phyloP scores from a whole-genome alignment of 2,888 invertebrate genomes.

The Drosophila atripex region DNA sequence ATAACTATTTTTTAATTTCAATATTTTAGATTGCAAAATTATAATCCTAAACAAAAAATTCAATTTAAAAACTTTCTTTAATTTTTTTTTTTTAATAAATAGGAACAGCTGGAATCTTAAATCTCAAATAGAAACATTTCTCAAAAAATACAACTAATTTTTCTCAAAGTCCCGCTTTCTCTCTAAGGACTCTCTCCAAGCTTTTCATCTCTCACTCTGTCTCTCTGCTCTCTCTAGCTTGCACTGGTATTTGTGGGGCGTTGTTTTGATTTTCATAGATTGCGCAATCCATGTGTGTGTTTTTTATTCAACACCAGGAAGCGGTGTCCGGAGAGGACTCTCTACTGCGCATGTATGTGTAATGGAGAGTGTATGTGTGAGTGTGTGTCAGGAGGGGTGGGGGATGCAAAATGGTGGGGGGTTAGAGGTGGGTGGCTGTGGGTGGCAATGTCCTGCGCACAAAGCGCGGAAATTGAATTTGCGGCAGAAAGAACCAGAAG shows the following conservation, averaged over 20 bases:
- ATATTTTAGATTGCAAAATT: too few relatives aligned
- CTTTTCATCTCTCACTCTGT: conserved; percentile 11
- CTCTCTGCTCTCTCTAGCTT: conserved; percentile 4
- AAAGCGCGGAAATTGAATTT: conserved; percentile 79
- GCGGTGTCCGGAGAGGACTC: conserved; percentile 13
- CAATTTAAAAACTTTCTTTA: too few relatives aligned
- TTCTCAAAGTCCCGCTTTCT: neutral
- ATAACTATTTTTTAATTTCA: too few relatives aligned
- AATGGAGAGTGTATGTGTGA: conserved; percentile 4
- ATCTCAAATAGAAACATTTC: too few relatives aligned
- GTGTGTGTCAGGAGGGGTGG: conserved; percentile 5
- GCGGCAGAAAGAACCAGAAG: conserved; percentile 60
- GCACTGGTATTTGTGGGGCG: conserved; percentile 70
- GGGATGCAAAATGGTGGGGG: conserved; percentile 5
- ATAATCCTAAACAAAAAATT: too few relatives aligned
- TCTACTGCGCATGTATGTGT: conserved; percentile 49
- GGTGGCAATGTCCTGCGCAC: conserved; percentile 66
- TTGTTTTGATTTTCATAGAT: conserved; percentile 78
- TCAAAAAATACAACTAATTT: neutral
- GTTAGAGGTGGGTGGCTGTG: conserved; percentile 2
- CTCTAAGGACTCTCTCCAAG: neutral
- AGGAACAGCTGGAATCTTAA: too few relatives aligned
- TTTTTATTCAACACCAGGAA: conserved; percentile 48
- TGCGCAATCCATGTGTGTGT: conserved; percentile 63
- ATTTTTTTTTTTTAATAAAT: too few relatives aligned